Conservation (phyloP, 2,888 invertebrate species). For the Ophraella communa region DNA sequence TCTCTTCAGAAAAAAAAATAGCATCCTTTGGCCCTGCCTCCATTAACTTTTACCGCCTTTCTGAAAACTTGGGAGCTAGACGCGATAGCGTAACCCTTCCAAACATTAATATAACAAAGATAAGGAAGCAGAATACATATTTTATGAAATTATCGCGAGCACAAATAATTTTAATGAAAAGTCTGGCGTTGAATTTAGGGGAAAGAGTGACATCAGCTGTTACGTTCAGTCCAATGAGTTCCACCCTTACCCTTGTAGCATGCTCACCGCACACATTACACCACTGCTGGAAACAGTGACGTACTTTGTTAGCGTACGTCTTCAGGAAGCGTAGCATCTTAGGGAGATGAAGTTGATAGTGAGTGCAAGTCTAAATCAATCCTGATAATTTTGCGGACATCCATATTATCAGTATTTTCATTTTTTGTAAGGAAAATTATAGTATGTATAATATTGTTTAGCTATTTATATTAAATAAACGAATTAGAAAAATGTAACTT, state of each 20-base stretch:
- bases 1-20: constrained; percentile 3
- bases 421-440: too few relatives aligned
- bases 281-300: constrained; percentile 33
- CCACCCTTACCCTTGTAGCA: constrained; percentile 59
- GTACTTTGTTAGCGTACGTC: constrained; percentile 11
- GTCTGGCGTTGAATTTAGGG: constrained; percentile 55
- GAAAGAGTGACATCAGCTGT: constrained; percentile 63
- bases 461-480: too few relatives aligned
- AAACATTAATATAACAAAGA: constrained; percentile 50
- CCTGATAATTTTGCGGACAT: neutral
- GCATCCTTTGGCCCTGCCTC: constrained; percentile 21
- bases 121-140: constrained; percentile 59
- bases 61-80: constrained; percentile 30
- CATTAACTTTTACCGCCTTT: constrained; percentile 34
- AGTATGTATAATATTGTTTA: too few relatives aligned
- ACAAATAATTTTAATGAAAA: constrained; percentile 62
- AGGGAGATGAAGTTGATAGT: neutral
- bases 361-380: too few relatives aligned
- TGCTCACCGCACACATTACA: constrained; percentile 57
- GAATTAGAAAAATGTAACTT: too few relatives aligned
- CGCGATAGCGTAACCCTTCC: constrained; percentile 39
- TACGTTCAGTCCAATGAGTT: constrained; percentile 61
- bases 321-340: constrained; percentile 5
- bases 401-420: too few relatives aligned
- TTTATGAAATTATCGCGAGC: constrained; percentile 59